Evolutionary conservation across 2,113 vertebrate species (phyloP).

Genomic region (Phalacrocorax aristotelis): DNA sequence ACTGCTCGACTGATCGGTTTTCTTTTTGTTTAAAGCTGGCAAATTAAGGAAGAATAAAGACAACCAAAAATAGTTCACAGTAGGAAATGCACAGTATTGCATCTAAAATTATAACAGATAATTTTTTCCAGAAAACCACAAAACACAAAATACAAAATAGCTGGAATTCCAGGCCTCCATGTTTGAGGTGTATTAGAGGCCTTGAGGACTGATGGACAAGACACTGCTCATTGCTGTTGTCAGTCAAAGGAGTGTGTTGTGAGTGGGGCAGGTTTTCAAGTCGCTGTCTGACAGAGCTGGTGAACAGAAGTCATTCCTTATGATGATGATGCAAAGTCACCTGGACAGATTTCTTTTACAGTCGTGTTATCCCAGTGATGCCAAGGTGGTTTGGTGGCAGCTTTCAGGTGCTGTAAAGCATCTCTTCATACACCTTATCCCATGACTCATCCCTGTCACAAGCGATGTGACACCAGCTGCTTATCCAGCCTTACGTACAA

Average conservation of each 20-base stretch:
- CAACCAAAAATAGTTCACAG: neutral
- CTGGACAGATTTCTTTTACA: neutral
- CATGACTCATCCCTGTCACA: neutral
- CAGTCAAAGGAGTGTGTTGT: neutral
- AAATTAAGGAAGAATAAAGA: neutral
- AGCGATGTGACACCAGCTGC: neutral
- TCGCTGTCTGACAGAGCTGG: neutral
- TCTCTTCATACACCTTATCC: neutral
- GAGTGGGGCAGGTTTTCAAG: neutral
- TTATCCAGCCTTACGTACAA: neutral
- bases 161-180: neutral
- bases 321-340: neutral
- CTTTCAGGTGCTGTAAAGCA: neutral
- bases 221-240: neutral
- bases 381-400: neutral
- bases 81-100: neutral
- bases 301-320: neutral
- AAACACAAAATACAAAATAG: neutral
- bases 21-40: neutral
- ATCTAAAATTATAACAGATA: neutral
- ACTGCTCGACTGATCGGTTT: neutral
- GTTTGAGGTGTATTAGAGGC: neutral
- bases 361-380: neutral
- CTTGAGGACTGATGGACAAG: neutral
- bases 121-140: neutral